Evolutionary conservation across 2,888 invertebrate species (phyloP), one percentile per base, ranked within the genome.

Genomic region (Brachypalpus laphriformis): DNA sequence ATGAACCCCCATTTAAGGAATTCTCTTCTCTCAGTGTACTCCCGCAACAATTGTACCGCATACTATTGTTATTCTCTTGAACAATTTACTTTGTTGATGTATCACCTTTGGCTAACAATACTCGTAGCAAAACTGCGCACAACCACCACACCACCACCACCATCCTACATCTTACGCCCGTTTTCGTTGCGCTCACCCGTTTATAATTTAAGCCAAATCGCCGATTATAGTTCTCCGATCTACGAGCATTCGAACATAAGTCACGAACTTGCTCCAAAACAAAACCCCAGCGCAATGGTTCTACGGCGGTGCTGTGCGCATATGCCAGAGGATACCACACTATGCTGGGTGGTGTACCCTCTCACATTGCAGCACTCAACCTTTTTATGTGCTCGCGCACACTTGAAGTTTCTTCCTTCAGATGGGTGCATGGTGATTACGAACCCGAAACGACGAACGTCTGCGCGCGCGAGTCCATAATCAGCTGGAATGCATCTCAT

Each of bases 141-240:
- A 31, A 11, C 34, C 31, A 14, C n/a, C 61, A 31, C 37, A 25
- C 3, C 54, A 47, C 54, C 51, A 42, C 34, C 56, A 75, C 20
- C 61, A 85, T 85, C 65, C 59, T 57, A 61, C 74, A 63, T 59
- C 70, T 25, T 78, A 40, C 61, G 42, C 56, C 61, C 54, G 37
- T 66, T 71, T 59, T 66, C 37, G 63, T 66, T 72, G 49, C 56
- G 42, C 49, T 34, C 74, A 56, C 28, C 59, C 34, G 83, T 75
- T 85, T 85, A 85, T 75, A 80, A 81, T 81, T 85, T 81, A 85
- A 85, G 54, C 80, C 80, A 85, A 85, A 85, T 85, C 80, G 59
- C 28, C 80, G 80, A 85, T 85, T 85, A 85, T 81, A 80, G 85
- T 65, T 74, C 80, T 70, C 31, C 85, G 70, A 85, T 85, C 85